A percentile compares a stretch with the other conserved stretches of the same genome.
phyloP scores from a whole-genome alignment of 1,140 invertebrate genomes.

The Listronotus oregonensis region DNA sequence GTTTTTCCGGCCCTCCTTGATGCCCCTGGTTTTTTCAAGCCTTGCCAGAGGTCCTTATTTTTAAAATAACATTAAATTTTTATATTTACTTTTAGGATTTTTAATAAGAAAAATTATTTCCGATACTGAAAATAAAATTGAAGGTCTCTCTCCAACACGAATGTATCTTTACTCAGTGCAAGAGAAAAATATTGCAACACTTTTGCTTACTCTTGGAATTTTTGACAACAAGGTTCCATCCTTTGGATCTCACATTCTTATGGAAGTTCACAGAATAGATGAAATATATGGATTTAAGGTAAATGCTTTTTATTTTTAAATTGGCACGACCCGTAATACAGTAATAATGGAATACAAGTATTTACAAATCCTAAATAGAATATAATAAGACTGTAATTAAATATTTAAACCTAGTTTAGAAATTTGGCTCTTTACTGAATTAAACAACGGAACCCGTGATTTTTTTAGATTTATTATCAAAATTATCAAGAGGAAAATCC shows the following conservation, averaged over 20 bases:
- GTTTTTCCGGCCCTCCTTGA: too few relatives aligned
- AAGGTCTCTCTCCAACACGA: constrained; percentile 8
- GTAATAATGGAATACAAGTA: neutral
- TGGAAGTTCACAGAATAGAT: constrained; percentile 42
- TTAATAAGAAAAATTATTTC: constrained; percentile 33
- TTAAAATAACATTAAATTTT: too few relatives aligned
- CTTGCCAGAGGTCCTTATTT: too few relatives aligned
- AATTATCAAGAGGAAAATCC: constrained; percentile 19
- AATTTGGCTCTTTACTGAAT: too few relatives aligned
- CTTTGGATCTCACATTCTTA: constrained; percentile 58
- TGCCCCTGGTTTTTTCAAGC: too few relatives aligned
- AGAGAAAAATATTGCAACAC: constrained; percentile 69
- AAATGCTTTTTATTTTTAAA: neutral
- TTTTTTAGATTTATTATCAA: constrained; percentile 26
- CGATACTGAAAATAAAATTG: constrained; percentile 30
- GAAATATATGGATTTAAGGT: constrained; percentile 36
- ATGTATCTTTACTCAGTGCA: constrained; percentile 64
- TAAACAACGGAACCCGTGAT: neutral
- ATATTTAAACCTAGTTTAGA: too few relatives aligned
- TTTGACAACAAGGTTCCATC: constrained; percentile 62
- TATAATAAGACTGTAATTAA: too few relatives aligned
- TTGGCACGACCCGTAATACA: neutral
- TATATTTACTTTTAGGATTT: constrained; percentile 30
- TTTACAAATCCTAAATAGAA: too few relatives aligned
- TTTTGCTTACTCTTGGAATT: constrained; percentile 65